These are phyloP conservation scores for Zosterops japonicus DNA, from an alignment of 2,113 vertebrate species.

Conservation along the genomic window DNA sequence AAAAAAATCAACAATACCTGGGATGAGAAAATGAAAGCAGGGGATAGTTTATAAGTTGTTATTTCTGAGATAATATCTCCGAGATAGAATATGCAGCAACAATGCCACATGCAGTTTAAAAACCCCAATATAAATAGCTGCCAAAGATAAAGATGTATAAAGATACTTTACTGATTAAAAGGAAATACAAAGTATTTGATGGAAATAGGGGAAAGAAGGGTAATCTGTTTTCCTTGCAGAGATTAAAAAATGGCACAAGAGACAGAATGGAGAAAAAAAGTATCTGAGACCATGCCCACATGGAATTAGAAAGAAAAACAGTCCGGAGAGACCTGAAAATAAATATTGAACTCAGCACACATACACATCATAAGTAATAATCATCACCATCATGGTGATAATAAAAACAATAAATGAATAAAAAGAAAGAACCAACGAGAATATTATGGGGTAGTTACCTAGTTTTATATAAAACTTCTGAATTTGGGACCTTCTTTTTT, in stretches of 20 bases:
- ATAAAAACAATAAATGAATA: background rate
- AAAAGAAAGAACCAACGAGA: background rate
- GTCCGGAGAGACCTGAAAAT: background rate
- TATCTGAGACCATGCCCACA: accelerated
- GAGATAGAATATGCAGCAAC: background rate
- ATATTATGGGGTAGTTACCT: background rate
- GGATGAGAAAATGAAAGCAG: background rate
- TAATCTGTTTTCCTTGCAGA: background rate
- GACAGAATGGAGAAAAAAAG: background rate
- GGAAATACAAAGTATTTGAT: background rate
- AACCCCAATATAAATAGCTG: background rate
- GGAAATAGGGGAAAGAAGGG: background rate
- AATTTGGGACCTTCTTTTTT: background rate
- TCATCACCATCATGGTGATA: background rate
- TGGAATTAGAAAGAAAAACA: background rate
- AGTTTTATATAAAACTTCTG: background rate
- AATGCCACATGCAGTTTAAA: background rate
- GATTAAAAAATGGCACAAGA: background rate
- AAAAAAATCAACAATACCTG: background rate
- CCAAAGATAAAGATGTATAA: background rate
- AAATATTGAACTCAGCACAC: background rate
- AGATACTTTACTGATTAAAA: background rate
- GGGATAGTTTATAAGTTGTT: background rate
- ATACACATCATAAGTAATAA: background rate
- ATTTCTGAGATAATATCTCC: background rate